A percentile compares a stretch with the other conserved stretches of the same genome.
Evolutionary conservation across 53 echinoderm and acorn worm species (phyloP).

Genomic region (Arbacia lixula): DNA sequence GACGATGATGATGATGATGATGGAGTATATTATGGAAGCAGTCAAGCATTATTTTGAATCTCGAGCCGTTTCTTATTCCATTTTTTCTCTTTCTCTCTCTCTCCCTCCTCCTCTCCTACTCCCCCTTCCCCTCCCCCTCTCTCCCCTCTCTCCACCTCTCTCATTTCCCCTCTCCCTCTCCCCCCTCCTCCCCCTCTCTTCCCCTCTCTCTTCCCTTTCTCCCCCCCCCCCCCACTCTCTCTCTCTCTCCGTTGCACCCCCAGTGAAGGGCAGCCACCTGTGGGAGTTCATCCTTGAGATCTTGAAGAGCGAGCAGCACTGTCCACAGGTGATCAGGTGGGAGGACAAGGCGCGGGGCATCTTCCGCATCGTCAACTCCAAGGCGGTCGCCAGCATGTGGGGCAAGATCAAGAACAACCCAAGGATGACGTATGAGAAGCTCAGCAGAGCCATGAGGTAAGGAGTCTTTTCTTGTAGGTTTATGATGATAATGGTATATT

Average conservation of each 20-base stretch:
- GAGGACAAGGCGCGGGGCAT: constrained; percentile 86
- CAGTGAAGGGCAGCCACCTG: constrained; percentile 97
- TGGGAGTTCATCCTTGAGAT: constrained; percentile 98
- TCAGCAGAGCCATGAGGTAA: constrained; percentile 99
- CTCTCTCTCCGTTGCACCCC: not conserved
- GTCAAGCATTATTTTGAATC: too few relatives aligned
- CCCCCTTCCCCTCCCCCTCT: not conserved
- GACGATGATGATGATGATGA: constrained; percentile 20
- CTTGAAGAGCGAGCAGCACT: constrained; percentile 70
- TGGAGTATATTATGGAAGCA: too few relatives aligned
- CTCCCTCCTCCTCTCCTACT: too few relatives aligned
- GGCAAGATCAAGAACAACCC: constrained; percentile 98
- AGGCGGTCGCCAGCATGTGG: constrained; percentile 94
- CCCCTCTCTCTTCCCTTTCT: not conserved
- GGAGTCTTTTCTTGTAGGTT: not conserved
- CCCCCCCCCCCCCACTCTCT: too few relatives aligned
- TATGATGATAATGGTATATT: not conserved
- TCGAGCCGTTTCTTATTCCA: too few relatives aligned
- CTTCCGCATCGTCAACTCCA: constrained; percentile 96
- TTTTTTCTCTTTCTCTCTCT: too few relatives aligned
- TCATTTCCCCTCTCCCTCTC: too few relatives aligned
- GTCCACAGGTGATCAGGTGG: constrained; percentile 90
- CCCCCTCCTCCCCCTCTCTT: not conserved
- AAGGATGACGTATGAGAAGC: constrained; percentile 96
- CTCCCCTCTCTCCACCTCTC: too few relatives aligned